Percentiles rank a stretch among this genome's conserved stretches.
Evolutionary conservation across 2,797 vertebrate genomes (phyloP).

Genomic region (Argya squamiceps): DNA sequence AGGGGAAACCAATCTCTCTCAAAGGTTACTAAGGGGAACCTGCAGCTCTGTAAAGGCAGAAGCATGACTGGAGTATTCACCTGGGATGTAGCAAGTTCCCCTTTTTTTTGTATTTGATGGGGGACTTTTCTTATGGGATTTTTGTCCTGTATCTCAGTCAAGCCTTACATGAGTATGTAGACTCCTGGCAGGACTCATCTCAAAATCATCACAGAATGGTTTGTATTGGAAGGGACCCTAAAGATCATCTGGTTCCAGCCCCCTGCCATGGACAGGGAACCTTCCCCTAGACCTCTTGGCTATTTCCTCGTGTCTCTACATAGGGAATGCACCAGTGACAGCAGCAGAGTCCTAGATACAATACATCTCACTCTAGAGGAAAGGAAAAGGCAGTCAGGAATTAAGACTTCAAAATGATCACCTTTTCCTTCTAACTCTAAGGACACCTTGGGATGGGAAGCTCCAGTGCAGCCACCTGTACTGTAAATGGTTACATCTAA

Average conservation of each 20-base stretch:
- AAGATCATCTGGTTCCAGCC: not conserved
- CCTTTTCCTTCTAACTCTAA: not conserved
- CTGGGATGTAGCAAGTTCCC: not conserved
- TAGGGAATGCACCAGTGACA: not conserved
- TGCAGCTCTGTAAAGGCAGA: not conserved
- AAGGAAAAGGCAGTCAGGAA: not conserved
- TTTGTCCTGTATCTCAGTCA: rapidly evolving
- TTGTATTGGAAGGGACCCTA: not conserved
- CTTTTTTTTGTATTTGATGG: not conserved
- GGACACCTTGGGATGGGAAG: not conserved
- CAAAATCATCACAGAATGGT: not conserved
- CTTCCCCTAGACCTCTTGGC: not conserved
- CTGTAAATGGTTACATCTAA: not conserved
- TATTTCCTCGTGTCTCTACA: not conserved
- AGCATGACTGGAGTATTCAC: not conserved
- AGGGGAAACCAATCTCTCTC: not conserved
- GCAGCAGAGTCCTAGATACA: not conserved
- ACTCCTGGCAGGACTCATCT: not conserved
- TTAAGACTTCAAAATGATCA: not conserved
- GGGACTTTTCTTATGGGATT: not conserved
- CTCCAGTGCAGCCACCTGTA: not conserved
- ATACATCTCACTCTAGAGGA: not conserved
- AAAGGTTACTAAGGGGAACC: not conserved
- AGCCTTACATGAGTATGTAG: rapidly evolving
- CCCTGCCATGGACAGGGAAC: not conserved